Evolutionary conservation across 2,113 vertebrate genomes (phyloP), one percentile per base, ranked within the genome.

Genomic region (Acinonyx jubatus): DNA sequence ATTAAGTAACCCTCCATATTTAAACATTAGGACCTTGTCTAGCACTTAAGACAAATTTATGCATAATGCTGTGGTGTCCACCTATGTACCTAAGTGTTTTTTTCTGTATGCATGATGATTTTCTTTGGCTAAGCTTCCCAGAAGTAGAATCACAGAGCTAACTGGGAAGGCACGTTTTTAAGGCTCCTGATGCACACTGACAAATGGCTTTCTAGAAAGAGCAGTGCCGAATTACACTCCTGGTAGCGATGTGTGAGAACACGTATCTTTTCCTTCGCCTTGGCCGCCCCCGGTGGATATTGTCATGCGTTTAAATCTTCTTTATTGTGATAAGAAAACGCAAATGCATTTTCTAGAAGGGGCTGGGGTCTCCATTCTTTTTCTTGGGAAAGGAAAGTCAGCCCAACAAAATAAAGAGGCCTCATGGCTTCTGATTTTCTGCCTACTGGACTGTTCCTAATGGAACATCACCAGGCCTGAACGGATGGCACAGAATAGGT

Each of bases 81-180:
- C 93, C 52, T 97, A 94, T 95, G 68, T 88, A 87, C 71, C 50
- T 94, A 89, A 92, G 90, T 89, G 84, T 66, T 96, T 86, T 95
- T 89, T 71, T 38, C 84, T 78, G 8, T 89, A 69, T 74, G 76
- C 76, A 31, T 94, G 90, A 94, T 97, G 96, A 84, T 97, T 96
- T 96, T 97, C 87, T 90, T 97, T 97, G 95, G 94, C 97, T 92
- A 87, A 87, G 55, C 41, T 95, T 97, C 94, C 97, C 93, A 91
- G 97, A 95, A 86, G 31, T 16, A 5, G 88, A 97, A 97, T 97
- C 94, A 97, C 74, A 33, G 95, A 88, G 57, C 94, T 94, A 96
- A 96, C 15, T n/a, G 68, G 68, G 88, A 87, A 79, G 76, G 81
- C 92, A 85, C 41, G 23, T 96, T 96, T 95, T 97, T 95, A 88